These are phyloP conservation scores for Dicycla oo DNA, from an alignment of 2,888 invertebrate genomes.

Conservation along the genomic window DNA sequence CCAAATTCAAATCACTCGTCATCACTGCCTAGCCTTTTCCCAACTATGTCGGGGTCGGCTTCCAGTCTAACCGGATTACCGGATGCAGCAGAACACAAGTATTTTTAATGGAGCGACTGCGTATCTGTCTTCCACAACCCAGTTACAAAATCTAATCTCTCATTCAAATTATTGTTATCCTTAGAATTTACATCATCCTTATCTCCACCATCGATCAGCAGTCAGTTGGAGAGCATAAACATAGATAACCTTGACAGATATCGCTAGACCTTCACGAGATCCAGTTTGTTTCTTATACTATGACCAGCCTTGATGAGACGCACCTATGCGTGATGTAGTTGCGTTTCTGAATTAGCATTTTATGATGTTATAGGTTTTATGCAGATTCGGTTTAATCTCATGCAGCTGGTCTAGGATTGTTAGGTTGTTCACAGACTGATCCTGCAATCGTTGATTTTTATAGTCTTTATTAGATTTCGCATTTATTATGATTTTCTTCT, in stretches of 20 bases:
- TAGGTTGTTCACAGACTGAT: neutral
- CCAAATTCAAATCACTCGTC: neutral
- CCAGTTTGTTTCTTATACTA: conserved; percentile 43
- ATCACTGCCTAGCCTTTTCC: neutral
- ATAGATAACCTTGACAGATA: conserved; percentile 55
- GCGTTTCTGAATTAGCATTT: conserved; percentile 46
- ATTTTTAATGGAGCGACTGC: neutral
- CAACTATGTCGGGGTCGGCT: neutral
- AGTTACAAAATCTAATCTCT: conserved; percentile 7
- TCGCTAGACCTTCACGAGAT: conserved; percentile 52
- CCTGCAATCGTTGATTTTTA: neutral
- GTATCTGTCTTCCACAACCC: neutral
- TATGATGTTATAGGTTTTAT: conserved; percentile 23
- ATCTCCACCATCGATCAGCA: conserved; percentile 51
- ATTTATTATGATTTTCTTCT: neutral
- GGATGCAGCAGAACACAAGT: neutral
- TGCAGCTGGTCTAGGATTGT: neutral
- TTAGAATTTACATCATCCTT: conserved; percentile 17
- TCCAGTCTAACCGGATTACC: neutral
- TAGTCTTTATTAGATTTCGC: neutral
- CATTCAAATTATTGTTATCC: conserved; percentile 1
- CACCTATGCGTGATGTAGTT: conserved; percentile 36
- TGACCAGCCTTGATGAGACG: conserved; percentile 45
- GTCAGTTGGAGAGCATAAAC: conserved; percentile 44
- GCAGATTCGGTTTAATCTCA: neutral